These are phyloP conservation scores for Meteorus sp. DNA, from an alignment of 1,140 invertebrate genomes.

Conservation along the genomic window DNA sequence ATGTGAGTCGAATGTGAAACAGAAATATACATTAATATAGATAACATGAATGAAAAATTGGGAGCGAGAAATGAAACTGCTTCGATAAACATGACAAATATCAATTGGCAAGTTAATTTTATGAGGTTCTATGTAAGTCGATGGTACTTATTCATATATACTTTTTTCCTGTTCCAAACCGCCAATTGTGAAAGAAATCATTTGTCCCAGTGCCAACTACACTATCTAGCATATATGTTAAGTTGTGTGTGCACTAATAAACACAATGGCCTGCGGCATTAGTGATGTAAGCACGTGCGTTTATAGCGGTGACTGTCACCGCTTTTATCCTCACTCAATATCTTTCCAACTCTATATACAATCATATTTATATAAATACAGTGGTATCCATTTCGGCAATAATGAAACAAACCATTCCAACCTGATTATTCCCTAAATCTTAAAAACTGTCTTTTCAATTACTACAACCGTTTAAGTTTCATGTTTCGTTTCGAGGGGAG, in stretches of 20 bases:
- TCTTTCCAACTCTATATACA: not conserved
- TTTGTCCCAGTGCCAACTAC: not conserved
- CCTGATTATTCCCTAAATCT: not conserved
- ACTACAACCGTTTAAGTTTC: no score
- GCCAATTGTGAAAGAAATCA: no score
- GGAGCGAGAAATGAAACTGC: no score
- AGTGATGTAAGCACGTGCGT: constrained; percentile 45
- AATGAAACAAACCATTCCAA: no score
- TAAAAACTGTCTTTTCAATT: no score
- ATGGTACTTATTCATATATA: not conserved
- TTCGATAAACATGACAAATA: no score
- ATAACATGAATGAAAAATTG: not conserved
- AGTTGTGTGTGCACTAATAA: constrained; percentile 18
- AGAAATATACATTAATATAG: not conserved
- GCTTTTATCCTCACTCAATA: constrained; percentile 11
- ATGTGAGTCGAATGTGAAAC: constrained; percentile 68
- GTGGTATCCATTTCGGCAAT: no score
- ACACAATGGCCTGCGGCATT: constrained; percentile 26
- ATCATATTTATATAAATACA: no score
- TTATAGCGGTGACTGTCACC: constrained; percentile 44
- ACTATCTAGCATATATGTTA: not conserved
- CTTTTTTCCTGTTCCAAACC: no score
- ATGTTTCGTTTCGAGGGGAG: no score
- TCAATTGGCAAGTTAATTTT: no score
- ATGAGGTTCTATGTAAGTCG: not conserved